Evolutionary conservation across 2,113 vertebrate genomes (phyloP).

Genomic region (Vulpes ferrilata): DNA sequence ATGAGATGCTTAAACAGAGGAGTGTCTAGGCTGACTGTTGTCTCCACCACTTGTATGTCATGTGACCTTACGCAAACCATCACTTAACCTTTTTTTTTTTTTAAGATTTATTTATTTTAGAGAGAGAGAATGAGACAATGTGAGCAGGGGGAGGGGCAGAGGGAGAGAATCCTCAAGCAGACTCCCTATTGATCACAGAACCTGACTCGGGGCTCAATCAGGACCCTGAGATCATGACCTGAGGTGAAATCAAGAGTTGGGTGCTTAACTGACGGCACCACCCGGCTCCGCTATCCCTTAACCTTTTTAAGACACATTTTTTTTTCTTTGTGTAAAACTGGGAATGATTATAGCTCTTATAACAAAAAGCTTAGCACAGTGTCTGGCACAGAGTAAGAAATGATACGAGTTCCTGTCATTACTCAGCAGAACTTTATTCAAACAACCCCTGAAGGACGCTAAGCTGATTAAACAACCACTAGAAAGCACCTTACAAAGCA

Average conservation of each 20-base stretch:
- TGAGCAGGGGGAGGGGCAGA: not conserved
- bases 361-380: not conserved
- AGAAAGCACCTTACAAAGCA: slow-evolving; percentile 38
- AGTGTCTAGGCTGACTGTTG: not conserved
- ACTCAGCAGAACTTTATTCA: not conserved
- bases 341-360: not conserved
- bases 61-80: not conserved
- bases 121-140: not conserved
- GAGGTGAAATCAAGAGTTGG: not conserved
- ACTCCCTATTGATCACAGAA: not conserved
- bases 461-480: not conserved
- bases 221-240: not conserved
- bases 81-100: not conserved
- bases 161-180: not conserved
- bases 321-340: not conserved
- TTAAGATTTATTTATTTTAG: not conserved
- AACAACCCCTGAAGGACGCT: not conserved
- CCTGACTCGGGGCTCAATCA: fast-evolving
- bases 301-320: not conserved
- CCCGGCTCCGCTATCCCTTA: not conserved
- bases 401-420: not conserved
- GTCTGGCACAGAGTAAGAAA: not conserved
- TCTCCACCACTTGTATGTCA: not conserved
- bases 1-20: not conserved
- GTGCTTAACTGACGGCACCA: not conserved